Evolutionary conservation across 2,113 vertebrate genomes (phyloP), one percentile per base, ranked within the genome.

Genomic region (Clinocottus analis): DNA sequence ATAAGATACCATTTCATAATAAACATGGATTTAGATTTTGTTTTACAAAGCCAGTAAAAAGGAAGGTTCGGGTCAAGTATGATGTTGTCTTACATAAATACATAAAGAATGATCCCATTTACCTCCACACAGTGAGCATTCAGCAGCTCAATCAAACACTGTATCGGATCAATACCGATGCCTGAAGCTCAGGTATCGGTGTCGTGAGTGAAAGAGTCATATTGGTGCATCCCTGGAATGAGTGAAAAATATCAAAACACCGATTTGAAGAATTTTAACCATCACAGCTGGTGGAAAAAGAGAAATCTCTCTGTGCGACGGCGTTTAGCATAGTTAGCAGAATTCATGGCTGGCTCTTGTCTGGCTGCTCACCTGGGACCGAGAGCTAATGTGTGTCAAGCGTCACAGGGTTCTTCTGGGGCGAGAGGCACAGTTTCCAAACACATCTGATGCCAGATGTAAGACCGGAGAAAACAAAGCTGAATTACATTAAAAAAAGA

Each of bases 391-490:
- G 31, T 23, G 19, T 29, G 10, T 27, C n/a, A 29, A 58, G n/a
- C 59, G 35, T 43, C 23, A 70, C 23, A 19, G 16, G 4, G 8
- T 17, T 41, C 63, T 51, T n/a, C 51, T 33, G 3, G 19, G 37
- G 17, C 12, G 51, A 58, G 45, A 55, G 33, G 70, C 25, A 49
- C 31, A 9, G 41, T 45, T 23, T 37, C 35, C 43, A 51, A 41
- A 25, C 25, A 19, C 23, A 39, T 19, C 21, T 63, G 7, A 58
- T 47, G 14, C 35, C 16, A 56, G 53, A 25, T 56, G 3, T 66
- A n/a, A 63, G 56, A 35, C 55, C 33, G 16, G 37, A 49, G 16
- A 53, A 78, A 65, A 75, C 2, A 13, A 56, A 63, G 23, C 9
- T 19, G 13, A 10, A 69, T n/a, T 33, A n/a, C 9, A 41, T 43